These are phyloP conservation scores for Monomorium pharaonis DNA, from an alignment of 1,140 invertebrate species.

Conservation along the genomic window DNA sequence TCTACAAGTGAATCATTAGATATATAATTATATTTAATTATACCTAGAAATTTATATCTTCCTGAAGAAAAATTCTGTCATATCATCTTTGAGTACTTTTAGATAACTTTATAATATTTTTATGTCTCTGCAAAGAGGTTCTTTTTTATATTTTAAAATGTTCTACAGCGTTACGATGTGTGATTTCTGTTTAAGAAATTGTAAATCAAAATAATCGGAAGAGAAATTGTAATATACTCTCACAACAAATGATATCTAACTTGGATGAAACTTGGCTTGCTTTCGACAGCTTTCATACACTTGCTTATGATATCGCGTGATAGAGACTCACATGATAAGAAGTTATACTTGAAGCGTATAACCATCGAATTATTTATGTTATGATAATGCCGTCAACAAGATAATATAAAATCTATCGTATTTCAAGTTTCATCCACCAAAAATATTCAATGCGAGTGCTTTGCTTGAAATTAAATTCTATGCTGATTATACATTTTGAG, in stretches of 20 bases:
- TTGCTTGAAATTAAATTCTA: slow-evolving; percentile 44
- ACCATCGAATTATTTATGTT: not conserved
- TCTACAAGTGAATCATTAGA: slow-evolving; percentile 1
- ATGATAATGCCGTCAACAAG: not conserved
- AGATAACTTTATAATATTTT: slow-evolving; percentile 49
- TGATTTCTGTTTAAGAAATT: slow-evolving; percentile 27
- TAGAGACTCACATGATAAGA: not conserved
- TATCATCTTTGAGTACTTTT: slow-evolving; percentile 46
- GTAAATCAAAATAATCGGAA: slow-evolving; percentile 36
- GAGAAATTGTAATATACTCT: not conserved
- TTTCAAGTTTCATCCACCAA: slow-evolving; percentile 44
- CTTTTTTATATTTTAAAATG: slow-evolving; percentile 41
- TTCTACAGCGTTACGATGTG: not conserved
- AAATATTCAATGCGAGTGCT: slow-evolving; percentile 38
- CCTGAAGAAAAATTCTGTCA: slow-evolving; percentile 32
- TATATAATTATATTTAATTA: slow-evolving; percentile 21
- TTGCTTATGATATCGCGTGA: not conserved
- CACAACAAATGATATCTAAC: not conserved
- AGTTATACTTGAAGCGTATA: slow-evolving; percentile 12
- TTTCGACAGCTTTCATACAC: not conserved
- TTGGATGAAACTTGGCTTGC: slow-evolving; percentile 31
- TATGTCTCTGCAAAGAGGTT: slow-evolving; percentile 27
- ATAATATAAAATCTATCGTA: slow-evolving; percentile 6
- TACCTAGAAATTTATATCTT: slow-evolving; percentile 41
- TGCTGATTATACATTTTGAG: slow-evolving; percentile 19